Percentiles rank a stretch among this genome's conserved stretches.
These are phyloP conservation scores for Nycticebus coucang DNA, from an alignment of 2,113 vertebrate species.

Conservation along the genomic window DNA sequence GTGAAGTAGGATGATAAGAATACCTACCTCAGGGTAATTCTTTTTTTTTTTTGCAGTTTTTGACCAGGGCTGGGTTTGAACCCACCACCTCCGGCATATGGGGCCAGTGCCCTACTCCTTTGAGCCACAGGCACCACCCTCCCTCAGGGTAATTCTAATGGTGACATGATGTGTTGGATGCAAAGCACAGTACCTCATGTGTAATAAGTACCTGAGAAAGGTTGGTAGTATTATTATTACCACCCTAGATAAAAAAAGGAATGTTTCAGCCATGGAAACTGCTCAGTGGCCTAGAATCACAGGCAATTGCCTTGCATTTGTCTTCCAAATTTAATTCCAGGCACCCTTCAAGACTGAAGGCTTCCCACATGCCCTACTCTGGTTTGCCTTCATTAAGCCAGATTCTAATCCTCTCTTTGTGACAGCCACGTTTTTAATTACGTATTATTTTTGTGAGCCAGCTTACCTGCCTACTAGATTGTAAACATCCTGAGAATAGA, in stretches of 20 bases:
- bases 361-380: not conserved
- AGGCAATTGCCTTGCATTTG: not conserved
- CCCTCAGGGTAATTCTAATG: not conserved
- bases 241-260: constrained; percentile 12
- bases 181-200: not conserved
- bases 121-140: too few species aligned
- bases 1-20: not conserved
- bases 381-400: constrained; percentile 8
- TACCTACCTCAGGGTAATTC: not conserved
- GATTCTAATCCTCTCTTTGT: not conserved
- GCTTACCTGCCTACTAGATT: constrained; percentile 26
- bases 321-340: constrained; percentile 41
- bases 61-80: too few species aligned
- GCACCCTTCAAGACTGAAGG: not conserved
- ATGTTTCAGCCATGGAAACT: constrained; percentile 50
- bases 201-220: not conserved
- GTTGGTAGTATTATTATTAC: not conserved
- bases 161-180: not conserved
- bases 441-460: not conserved
- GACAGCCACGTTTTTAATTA: not conserved
- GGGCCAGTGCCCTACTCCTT: too few species aligned
- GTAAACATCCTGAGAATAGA: constrained; percentile 31
- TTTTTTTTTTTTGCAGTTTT: too few species aligned
- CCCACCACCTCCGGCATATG: too few species aligned
- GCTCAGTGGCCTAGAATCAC: not conserved